A percentile compares a stretch with the other conserved stretches of the same genome.
Conservation (phyloP, 64 coral and sea anemone species). For the Orbicella faveolata region DNA sequence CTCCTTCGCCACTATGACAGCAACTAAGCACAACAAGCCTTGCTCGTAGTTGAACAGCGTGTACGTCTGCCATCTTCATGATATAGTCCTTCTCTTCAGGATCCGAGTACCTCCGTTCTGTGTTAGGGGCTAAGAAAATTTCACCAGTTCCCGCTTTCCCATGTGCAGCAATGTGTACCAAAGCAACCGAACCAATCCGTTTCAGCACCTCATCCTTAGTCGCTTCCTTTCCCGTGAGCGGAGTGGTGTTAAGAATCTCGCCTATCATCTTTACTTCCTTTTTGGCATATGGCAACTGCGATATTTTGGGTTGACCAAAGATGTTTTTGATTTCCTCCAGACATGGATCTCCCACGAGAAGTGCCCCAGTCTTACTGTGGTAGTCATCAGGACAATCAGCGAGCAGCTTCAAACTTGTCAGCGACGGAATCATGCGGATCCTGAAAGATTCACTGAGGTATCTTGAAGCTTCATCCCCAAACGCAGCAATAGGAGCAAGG, state of each 20-base stretch:
- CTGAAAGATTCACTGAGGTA: not conserved
- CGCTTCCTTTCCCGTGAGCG: no score
- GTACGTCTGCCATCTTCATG: constrained; percentile 11
- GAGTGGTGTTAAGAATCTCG: no score
- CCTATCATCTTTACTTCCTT: no score
- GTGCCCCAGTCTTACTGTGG: no score
- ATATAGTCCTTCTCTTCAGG: constrained; percentile 17
- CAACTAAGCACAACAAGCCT: constrained; percentile 46
- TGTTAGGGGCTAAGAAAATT: constrained; percentile 22
- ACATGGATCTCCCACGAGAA: no score
- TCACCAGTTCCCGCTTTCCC: constrained; percentile 4
- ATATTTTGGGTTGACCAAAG: no score
- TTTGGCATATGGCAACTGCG: no score
- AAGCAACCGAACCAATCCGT: not conserved
- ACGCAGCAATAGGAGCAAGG: no score
- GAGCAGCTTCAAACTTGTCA: constrained; percentile 23
- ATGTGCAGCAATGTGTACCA: constrained; percentile 49
- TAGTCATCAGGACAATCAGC: not conserved
- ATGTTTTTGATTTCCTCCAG: no score
- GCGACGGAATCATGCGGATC: constrained; percentile 14
- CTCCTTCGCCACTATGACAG: constrained; percentile 29
- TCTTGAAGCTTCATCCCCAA: no score
- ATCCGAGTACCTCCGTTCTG: no score
- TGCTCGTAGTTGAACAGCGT: not conserved
- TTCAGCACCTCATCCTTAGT: constrained; percentile 17